Conservation (phyloP, 2,888 invertebrate genomes). For the Drosophila prolongata region DNA sequence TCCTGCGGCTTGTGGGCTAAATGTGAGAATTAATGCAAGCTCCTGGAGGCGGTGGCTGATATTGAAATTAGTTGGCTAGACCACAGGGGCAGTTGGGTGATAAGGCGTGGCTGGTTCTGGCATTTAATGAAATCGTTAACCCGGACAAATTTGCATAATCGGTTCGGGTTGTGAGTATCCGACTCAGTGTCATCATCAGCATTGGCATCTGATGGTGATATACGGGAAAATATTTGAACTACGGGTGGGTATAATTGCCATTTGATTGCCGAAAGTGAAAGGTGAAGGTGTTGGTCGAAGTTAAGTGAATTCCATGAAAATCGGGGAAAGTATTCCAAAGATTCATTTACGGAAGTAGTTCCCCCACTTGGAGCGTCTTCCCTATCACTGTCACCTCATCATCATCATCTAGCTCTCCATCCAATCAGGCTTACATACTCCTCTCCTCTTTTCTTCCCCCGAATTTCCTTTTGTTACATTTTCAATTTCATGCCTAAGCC, state of each 20-base stretch:
- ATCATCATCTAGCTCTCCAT: slow-evolving; percentile 31
- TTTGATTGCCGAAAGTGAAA: slow-evolving; percentile 32
- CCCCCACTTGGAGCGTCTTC: not conserved
- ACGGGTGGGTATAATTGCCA: slow-evolving; percentile 53
- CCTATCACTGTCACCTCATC: slow-evolving; percentile 25
- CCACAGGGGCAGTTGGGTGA: slow-evolving; percentile 39
- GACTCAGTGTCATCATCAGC: slow-evolving; percentile 14
- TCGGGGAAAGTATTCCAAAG: not conserved
- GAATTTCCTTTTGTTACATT: slow-evolving; percentile 30
- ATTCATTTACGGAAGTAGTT: slow-evolving; percentile 10
- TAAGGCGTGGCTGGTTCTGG: slow-evolving; percentile 52
- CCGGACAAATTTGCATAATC: slow-evolving; percentile 67
- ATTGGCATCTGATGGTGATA: slow-evolving; percentile 26
- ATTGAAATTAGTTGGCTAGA: slow-evolving; percentile 66
- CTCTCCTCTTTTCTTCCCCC: slow-evolving; percentile 1
- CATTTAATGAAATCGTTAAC: slow-evolving; percentile 51
- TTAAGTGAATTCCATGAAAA: slow-evolving; percentile 1
- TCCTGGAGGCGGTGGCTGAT: slow-evolving; percentile 55
- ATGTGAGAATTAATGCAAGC: slow-evolving; percentile 67
- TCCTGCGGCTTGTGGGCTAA: slow-evolving; percentile 46
- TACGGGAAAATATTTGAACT: slow-evolving; percentile 59
- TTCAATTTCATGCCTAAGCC: slow-evolving; percentile 71
- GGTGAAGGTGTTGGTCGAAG: not conserved
- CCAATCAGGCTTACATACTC: slow-evolving; percentile 55
- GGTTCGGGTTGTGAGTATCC: slow-evolving; percentile 31